phyloP scores from a whole-genome alignment of 2,888 invertebrate species.

The Drosophila tanythrix region DNA sequence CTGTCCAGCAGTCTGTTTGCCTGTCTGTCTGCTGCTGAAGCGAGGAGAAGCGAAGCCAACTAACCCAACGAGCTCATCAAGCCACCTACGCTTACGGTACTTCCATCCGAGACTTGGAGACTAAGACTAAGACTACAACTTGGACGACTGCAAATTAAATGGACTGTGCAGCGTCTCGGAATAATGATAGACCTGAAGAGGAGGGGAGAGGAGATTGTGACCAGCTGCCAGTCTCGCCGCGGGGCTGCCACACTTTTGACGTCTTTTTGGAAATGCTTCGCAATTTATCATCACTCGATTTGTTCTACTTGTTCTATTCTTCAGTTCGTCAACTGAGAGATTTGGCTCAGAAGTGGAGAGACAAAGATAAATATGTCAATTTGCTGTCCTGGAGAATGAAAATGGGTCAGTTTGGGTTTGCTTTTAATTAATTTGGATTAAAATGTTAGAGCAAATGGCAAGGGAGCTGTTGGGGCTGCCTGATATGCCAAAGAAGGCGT shows the following conservation, averaged over 20 bases:
- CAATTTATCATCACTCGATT: constrained; percentile 63
- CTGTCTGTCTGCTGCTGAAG: constrained; percentile 49
- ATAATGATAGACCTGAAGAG: constrained; percentile 45
- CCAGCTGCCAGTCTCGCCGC: constrained; percentile 37
- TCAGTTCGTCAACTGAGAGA: constrained; percentile 46
- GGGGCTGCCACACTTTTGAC: constrained; percentile 72
- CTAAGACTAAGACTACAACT: constrained; percentile 20
- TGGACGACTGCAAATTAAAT: constrained; percentile 69
- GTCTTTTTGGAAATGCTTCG: constrained; percentile 68
- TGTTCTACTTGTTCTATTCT: constrained; percentile 36
- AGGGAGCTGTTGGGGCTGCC: constrained; percentile 45
- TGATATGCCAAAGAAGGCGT: constrained; percentile 76
- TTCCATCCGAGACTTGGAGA: constrained; percentile 23
- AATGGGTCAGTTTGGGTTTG: constrained; percentile 55
- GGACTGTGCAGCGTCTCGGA: constrained; percentile 51
- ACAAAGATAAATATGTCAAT: constrained; percentile 61
- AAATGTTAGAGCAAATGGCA: constrained; percentile 58
- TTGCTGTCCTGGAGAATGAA: constrained; percentile 28
- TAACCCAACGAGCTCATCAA: constrained; percentile 67
- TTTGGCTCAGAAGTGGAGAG: background rate
- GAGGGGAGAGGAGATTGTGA: constrained; percentile 4
- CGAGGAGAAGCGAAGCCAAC: constrained; percentile 43
- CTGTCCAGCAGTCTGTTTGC: constrained; percentile 6
- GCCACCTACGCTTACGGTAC: constrained; percentile 79
- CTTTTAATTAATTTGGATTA: constrained; percentile 77